Percentiles rank a stretch among this genome's conserved stretches.
phyloP scores from a whole-genome alignment of 2,888 invertebrate genomes.

The Homarus gammarus region DNA sequence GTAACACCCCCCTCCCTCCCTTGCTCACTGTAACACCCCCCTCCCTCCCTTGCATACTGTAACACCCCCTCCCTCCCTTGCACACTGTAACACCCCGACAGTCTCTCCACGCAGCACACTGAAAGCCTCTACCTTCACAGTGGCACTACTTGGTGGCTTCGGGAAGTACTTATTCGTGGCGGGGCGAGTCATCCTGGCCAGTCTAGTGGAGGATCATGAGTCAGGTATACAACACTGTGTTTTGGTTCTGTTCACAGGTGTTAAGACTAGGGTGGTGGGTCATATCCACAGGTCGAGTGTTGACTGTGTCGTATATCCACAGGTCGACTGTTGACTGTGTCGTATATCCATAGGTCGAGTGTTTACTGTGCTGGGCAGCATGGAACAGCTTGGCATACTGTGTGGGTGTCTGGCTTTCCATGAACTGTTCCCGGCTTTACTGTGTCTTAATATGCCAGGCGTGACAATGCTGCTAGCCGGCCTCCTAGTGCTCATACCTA shows the following conservation, averaged over 20 bases:
- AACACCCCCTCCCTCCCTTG: no score
- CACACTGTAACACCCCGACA: no score
- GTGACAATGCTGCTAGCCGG: conserved; percentile 39
- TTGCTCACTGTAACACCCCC: no score
- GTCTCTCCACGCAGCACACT: neutral
- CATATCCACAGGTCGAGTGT: no score
- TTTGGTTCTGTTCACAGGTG: no score
- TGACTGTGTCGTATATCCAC: conserved; percentile 14
- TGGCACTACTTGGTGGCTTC: neutral
- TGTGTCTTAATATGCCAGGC: conserved; percentile 38
- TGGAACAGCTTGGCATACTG: conserved; percentile 19
- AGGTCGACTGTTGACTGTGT: conserved; percentile 34
- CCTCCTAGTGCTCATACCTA: conserved; percentile 23
- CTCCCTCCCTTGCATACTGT: no score
- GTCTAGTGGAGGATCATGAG: neutral
- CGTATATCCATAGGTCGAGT: conserved; percentile 31
- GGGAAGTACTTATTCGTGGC: neutral
- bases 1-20: no score
- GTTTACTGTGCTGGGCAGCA: conserved; percentile 11
- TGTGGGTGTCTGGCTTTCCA: conserved; percentile 19
- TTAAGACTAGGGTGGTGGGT: no score
- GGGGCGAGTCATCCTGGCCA: neutral
- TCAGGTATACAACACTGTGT: no score
- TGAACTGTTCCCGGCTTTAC: conserved; percentile 28
- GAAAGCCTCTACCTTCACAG: neutral